Conservation (phyloP, 2,113 vertebrate species). For the Cyprinodon tularosa region DNA sequence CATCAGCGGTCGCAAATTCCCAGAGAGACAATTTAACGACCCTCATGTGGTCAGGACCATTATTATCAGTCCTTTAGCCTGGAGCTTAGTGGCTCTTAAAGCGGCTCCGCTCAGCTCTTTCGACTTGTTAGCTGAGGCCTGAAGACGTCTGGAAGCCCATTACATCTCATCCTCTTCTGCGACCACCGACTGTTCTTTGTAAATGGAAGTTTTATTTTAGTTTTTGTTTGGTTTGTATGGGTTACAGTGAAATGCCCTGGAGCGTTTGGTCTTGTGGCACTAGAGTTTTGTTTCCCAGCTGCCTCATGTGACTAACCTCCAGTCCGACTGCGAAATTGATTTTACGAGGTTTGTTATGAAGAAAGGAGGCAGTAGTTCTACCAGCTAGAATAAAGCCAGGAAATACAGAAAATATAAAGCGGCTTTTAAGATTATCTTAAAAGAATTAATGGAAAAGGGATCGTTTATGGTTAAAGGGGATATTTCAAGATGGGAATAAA, state of each 20-base stretch:
- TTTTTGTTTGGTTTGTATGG: background rate
- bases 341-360: slow-evolving; percentile 4
- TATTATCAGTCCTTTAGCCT: slow-evolving; percentile 49
- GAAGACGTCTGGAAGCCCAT: slow-evolving; percentile 16
- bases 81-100: slow-evolving; percentile 42
- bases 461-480: background rate
- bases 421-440: background rate
- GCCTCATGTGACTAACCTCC: slow-evolving; percentile 9
- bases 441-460: background rate
- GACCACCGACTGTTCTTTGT: slow-evolving; percentile 11
- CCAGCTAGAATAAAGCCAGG: background rate
- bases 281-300: background rate
- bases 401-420: background rate
- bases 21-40: slow-evolving; percentile 49
- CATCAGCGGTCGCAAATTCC: slow-evolving; percentile 32
- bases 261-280: background rate
- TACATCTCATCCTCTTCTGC: slow-evolving; percentile 25
- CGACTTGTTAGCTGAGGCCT: background rate
- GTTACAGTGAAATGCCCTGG: background rate
- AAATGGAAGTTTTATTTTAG: background rate
- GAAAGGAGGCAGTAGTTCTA: background rate
- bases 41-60: slow-evolving; percentile 23
- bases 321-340: slow-evolving; percentile 3
- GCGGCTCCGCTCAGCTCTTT: slow-evolving; percentile 19
- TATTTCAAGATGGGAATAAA: background rate